Evolutionary conservation across 2,797 vertebrate species (phyloP), one percentile per base, ranked within the genome.

Genomic region (Sebastes alutus): DNA sequence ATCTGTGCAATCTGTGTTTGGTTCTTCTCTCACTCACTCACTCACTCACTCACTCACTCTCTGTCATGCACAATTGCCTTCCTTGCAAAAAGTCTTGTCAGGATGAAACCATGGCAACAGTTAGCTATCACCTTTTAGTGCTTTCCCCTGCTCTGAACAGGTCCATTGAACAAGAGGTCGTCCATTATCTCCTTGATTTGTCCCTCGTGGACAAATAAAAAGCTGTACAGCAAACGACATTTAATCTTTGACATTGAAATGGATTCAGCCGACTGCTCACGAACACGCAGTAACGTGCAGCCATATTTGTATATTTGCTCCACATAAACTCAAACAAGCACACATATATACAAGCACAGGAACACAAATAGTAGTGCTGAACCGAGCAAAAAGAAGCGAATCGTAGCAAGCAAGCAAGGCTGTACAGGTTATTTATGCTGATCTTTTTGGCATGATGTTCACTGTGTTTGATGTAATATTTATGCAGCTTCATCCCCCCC

Each of bases 381-480:
- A 75, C 46, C 7, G 72, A 72, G 80, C 32, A 68, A 29, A 65
- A 77, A 68, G 5, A 49, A 70, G 66, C 87, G 83, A 84, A 88
- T 22, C 52, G 63, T 72, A 65, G 67, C 76, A 72, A 80, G 71
- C 69, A 65, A 81, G 71, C 69, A 69, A 81, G 72, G 59, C 64
- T 67, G 60, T 78, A 79, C 72, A 81, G 83, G 85, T 93, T 91
- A 88, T 89, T 93, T 86, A 92, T 92, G 87, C 85, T 86, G 76
- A 88, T 89, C 81, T 82, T 87, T 88, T 83, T 84, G 88, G 77
- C 77, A 25, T 82, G 81, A 81, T 87, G 76, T 82, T 87, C 46
- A n/a, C 78, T 81, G 42, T 75, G 80, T 92, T 92, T 92, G 85
- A 95, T 96, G 88, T 88, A 94, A 93, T 94, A 93, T 96, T 94